phyloP scores from a whole-genome alignment of 2,797 vertebrate species.

The Gouania willdenowi region DNA sequence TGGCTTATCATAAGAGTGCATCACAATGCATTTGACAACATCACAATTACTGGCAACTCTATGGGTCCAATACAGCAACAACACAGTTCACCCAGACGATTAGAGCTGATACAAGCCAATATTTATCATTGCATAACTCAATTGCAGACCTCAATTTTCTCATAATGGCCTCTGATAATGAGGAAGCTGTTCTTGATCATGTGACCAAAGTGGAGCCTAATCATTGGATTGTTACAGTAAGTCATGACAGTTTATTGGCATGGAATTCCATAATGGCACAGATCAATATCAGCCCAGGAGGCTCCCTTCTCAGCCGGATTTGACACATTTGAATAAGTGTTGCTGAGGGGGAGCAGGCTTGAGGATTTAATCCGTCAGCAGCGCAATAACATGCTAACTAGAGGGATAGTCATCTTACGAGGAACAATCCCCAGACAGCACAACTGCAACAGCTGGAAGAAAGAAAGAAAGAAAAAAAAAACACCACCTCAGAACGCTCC shows the following conservation, averaged over 20 bases:
- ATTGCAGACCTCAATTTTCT: constrained; percentile 76
- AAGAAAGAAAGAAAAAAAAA: too few relatives aligned
- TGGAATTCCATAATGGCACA: constrained; percentile 72
- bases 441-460: constrained; percentile 16
- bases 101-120: constrained; percentile 68
- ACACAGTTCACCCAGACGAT: constrained; percentile 51
- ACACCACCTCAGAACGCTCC: constrained; percentile 24
- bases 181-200: constrained; percentile 62
- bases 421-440: constrained; percentile 28
- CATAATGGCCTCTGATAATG: constrained; percentile 78
- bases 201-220: constrained; percentile 59
- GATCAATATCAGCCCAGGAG: constrained; percentile 70
- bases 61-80: constrained; percentile 55
- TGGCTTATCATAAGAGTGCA: constrained; percentile 13
- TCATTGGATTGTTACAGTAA: constrained; percentile 78
- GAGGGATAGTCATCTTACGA: constrained; percentile 26
- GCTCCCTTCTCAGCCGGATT: constrained; percentile 60
- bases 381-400: constrained; percentile 34
- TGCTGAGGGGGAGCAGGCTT: constrained; percentile 32
- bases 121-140: constrained; percentile 71
- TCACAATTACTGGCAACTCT: constrained; percentile 60
- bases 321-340: constrained; percentile 71
- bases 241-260: constrained; percentile 75
- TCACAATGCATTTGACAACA: constrained; percentile 39
- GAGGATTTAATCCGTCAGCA: constrained; percentile 22